A percentile compares a stretch with the other conserved stretches of the same genome.
Evolutionary conservation across 2,888 invertebrate species (phyloP).

Genomic region (Ernsta delagoae): DNA sequence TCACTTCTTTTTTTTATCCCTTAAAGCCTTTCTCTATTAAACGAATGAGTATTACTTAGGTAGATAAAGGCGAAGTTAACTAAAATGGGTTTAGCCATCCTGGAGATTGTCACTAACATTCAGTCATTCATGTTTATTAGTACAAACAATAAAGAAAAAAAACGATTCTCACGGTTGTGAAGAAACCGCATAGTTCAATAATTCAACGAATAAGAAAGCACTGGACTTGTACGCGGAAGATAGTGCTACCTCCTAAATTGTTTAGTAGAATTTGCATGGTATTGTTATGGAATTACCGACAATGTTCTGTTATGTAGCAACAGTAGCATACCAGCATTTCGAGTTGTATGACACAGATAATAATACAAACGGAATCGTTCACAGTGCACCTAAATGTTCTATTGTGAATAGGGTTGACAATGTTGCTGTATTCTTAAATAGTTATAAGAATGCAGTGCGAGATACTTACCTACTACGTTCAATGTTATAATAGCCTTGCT

Average conservation of each 20-base stretch:
- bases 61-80: no score
- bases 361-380: constrained; percentile 22
- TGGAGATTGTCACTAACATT: no score
- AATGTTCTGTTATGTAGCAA: constrained; percentile 14
- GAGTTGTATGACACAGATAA: constrained; percentile 22
- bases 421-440: neutral
- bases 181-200: constrained; percentile 8
- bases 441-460: neutral
- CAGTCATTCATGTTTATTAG: no score
- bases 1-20: no score
- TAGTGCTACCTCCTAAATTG: constrained; percentile 30
- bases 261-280: constrained; percentile 31
- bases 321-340: constrained; percentile 25
- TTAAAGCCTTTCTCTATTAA: no score
- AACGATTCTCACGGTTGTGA: neutral
- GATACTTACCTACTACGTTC: neutral
- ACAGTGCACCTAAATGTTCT: constrained; percentile 31
- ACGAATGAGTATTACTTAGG: no score
- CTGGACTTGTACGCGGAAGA: constrained; percentile 17
- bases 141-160: neutral
- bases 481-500: neutral
- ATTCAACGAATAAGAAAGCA: constrained; percentile 21
- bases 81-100: no score
- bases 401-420: constrained; percentile 35
- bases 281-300: constrained; percentile 23